A percentile compares a stretch with the other conserved stretches of the same genome.
Evolutionary conservation across 2,797 vertebrate species (phyloP).

Genomic region (Sphenopsis melanotis): DNA sequence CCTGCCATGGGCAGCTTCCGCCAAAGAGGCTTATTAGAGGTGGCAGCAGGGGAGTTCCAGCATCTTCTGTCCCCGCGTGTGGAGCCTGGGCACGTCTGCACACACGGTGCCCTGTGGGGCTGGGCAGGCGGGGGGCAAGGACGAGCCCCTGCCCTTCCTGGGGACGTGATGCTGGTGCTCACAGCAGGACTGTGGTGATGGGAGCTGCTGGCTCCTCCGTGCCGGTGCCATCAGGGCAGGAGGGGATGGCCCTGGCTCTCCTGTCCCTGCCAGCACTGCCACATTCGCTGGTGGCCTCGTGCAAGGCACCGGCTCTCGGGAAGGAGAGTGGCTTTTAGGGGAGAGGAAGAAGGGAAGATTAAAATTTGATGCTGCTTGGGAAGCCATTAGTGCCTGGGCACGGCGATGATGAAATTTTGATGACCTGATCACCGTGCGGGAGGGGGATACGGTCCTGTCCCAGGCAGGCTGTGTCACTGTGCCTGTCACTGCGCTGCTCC

Average conservation of each 20-base stretch:
- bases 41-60: neutral
- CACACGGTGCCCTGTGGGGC: fast-evolving
- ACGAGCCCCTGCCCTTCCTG: neutral
- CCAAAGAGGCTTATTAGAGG: constrained; percentile 56
- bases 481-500: neutral
- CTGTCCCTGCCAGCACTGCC: neutral
- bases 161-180: fast-evolving
- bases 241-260: neutral
- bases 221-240: neutral
- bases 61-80: neutral
- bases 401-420: constrained; percentile 63
- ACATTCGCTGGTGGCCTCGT: neutral
- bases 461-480: neutral
- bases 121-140: fast-evolving
- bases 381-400: constrained; percentile 64
- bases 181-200: fast-evolving
- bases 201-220: neutral
- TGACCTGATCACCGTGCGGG: constrained; percentile 24
- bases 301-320: neutral
- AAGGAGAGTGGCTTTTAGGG: constrained; percentile 41
- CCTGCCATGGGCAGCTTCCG: neutral
- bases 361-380: constrained; percentile 66
- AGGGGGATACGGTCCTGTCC: neutral
- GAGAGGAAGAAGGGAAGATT: constrained; percentile 29
- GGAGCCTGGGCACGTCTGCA: neutral